Evolutionary conservation across 2,113 vertebrate species (phyloP), one percentile per base, ranked within the genome.

Genomic region (Sinocyclocheilus grahami): DNA sequence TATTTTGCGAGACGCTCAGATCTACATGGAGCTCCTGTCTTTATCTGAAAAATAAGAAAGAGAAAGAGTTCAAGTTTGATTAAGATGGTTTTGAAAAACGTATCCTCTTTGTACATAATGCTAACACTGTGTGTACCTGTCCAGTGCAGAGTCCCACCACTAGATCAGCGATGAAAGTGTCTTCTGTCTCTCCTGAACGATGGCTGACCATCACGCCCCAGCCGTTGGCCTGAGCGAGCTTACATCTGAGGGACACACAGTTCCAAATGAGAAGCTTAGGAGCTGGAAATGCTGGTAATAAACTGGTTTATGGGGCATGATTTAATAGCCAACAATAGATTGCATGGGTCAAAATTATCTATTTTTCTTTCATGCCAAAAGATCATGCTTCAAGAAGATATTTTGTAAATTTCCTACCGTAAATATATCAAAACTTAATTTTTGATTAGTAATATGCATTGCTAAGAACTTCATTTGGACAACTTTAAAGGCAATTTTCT

Each of bases 1-100:
- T 97, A 97, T 89, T 97, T 97, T 85, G 96, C 96, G 93, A 97
- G 93, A 78, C 96, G 96, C 91, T 97, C 96, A 76, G 96, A 97
- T 90, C 96, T 95, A 91, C 96, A 97, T 0, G 96, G 96, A 87
- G 96, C 96, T 6, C 96, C 96, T 58, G 96, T 97, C 93, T 97
- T 97, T 91, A 97, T 97, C 96, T 97, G 93, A 51, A 20, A 72
- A 16, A 67, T 4, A 53, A 53, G 51, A 51, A 39, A 81, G 8
- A 86, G 13, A 85, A 60, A 71, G 14, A 60, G 24, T 37, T 46
- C 10, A 75, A 75, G 5, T 51, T 24, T 14, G 63, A 30, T 13
- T 80, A 39, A 42, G 42, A 9, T 42, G 42, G 42, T 42, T 42
- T 42, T 42, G 42, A 8, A 42, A 42, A 42, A 9, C 8, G 8